Evolutionary conservation across 1,140 invertebrate species (phyloP).

Genomic region (Micrasema longulum): DNA sequence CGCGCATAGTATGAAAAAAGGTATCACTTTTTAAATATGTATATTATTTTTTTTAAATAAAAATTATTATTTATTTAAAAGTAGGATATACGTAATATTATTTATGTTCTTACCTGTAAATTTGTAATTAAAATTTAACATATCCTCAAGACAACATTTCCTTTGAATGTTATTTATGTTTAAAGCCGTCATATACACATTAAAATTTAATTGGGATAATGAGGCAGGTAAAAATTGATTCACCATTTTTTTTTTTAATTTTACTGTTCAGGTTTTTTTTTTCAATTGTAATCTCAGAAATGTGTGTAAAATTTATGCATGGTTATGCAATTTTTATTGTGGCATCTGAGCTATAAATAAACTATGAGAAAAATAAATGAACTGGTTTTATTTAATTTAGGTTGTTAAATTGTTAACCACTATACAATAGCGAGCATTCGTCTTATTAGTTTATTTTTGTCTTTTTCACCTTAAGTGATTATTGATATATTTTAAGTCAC

Average conservation of each 20-base stretch:
- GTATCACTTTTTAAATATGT: not conserved
- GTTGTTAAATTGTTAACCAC: no score
- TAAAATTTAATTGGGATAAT: not conserved
- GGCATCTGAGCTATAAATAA: slow-evolving; percentile 39
- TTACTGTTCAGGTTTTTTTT: not conserved
- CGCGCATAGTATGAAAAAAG: not conserved
- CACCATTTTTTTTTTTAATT: not conserved
- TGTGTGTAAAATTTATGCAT: slow-evolving; percentile 29
- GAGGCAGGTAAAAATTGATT: not conserved
- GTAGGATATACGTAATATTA: not conserved
- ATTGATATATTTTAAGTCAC: no score
- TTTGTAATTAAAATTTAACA: not conserved
- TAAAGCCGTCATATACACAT: not conserved
- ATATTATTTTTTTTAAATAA: not conserved
- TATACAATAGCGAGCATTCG: no score
- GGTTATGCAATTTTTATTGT: slow-evolving; percentile 37
- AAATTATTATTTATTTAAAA: not conserved
- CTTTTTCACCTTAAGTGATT: no score
- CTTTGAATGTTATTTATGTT: not conserved
- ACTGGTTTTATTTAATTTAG: not conserved
- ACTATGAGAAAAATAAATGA: slow-evolving; percentile 2
- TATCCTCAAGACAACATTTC: not conserved
- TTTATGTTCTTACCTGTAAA: not conserved
- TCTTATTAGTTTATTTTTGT: no score
- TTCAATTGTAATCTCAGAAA: slow-evolving; percentile 38